A percentile compares a stretch with the other conserved stretches of the same genome.
These are phyloP conservation scores for Catostylus mosaicus DNA, from an alignment of 30 jellyfish, hydroid and myxozoan genomes.

Conservation along the genomic window DNA sequence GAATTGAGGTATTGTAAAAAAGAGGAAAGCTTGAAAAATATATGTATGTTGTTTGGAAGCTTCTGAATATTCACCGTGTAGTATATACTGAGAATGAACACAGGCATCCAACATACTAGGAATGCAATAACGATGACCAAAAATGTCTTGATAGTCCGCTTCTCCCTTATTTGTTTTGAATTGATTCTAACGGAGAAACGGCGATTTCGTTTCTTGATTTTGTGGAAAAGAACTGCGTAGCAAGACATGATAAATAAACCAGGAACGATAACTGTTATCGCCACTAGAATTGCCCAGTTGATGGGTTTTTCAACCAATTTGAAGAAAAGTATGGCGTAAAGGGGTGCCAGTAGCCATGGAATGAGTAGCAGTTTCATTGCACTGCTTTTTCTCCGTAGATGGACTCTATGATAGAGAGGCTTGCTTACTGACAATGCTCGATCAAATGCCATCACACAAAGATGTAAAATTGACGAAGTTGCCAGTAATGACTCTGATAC, in stretches of 20 bases:
- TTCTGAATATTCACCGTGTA: neutral
- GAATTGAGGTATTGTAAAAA: conserved; percentile 26
- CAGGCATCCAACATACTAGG: neutral
- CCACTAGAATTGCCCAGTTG: neutral
- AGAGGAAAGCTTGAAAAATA: neutral
- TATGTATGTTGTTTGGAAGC: neutral
- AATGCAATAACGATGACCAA: neutral
- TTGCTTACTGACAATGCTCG: neutral
- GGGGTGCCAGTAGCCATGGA: conserved; percentile 4
- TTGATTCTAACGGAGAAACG: neutral
- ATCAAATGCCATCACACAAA: neutral
- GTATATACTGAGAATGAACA: neutral
- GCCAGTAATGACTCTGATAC: neutral
- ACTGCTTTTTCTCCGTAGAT: neutral
- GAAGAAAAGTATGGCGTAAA: neutral
- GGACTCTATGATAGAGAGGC: neutral
- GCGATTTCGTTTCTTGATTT: neutral
- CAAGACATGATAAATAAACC: neutral
- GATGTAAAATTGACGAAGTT: neutral
- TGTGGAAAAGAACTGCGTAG: neutral
- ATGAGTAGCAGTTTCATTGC: neutral
- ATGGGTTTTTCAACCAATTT: neutral
- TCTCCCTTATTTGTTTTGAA: neutral
- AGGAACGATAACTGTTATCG: neutral
- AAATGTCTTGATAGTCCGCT: neutral